A percentile compares a stretch with the other conserved stretches of the same genome.
phyloP scores from a whole-genome alignment of 2,888 invertebrate species.

The Ormyrus nitidulus region DNA sequence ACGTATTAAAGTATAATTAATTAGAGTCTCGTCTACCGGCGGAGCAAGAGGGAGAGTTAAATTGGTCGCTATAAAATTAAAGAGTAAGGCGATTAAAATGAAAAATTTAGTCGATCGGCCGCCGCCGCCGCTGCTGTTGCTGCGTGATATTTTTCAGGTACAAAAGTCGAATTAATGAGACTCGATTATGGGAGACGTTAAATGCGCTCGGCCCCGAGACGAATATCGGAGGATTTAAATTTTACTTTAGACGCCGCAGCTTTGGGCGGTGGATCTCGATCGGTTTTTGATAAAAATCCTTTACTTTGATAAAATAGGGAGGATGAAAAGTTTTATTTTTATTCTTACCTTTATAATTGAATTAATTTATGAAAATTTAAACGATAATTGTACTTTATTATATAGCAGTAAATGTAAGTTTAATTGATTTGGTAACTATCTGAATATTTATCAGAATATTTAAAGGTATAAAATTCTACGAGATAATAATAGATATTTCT shows the following conservation, averaged over 20 bases:
- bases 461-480: too few species aligned
- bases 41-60: conserved; percentile 8
- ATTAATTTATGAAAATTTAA: too few species aligned
- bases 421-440: too few species aligned
- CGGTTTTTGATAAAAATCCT: too few species aligned
- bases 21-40: conserved; percentile 26
- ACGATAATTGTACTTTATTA: too few species aligned
- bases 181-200: neutral
- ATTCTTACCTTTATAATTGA: too few species aligned
- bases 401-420: too few species aligned
- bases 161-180: conserved; percentile 30
- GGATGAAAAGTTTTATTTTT: too few species aligned
- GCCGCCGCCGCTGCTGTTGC: neutral
- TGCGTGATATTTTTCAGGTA: conserved; percentile 15
- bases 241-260: neutral
- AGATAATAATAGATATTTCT: too few species aligned
- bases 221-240: neutral
- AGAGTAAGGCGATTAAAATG: conserved; percentile 42
- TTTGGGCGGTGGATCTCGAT: too few species aligned
- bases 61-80: conserved; percentile 49
- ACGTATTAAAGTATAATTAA: conserved; percentile 51
- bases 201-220: neutral
- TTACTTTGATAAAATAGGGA: too few species aligned
- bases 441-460: too few species aligned
- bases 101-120: conserved; percentile 44